These are phyloP conservation scores for Ardeotis arabs DNA, from an alignment of 2,113 vertebrate species.

Conservation along the genomic window DNA sequence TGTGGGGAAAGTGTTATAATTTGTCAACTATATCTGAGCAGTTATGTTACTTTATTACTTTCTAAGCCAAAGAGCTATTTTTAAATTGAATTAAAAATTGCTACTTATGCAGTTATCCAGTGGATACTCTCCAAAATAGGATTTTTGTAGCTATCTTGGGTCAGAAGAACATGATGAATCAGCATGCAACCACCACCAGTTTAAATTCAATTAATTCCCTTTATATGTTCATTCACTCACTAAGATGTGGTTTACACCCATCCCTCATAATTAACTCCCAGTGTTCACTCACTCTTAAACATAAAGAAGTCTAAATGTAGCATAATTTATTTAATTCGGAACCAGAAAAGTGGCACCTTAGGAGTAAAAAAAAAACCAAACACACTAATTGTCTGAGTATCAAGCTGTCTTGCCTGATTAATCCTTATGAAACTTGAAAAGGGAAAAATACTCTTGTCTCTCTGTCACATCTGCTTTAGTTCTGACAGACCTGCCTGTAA, in stretches of 20 bases:
- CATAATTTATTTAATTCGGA: background rate
- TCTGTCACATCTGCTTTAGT: background rate
- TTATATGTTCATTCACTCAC: background rate
- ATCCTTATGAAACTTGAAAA: background rate
- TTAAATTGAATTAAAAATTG: conserved; percentile 47
- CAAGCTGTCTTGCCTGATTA: background rate
- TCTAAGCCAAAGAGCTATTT: conserved; percentile 53
- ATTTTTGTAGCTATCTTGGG: conserved; percentile 43
- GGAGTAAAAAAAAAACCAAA: background rate
- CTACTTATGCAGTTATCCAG: conserved; percentile 29
- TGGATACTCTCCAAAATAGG: conserved; percentile 50
- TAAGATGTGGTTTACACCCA: background rate
- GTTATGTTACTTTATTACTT: conserved; percentile 35
- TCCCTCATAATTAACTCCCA: background rate
- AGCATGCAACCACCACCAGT: conserved; percentile 26
- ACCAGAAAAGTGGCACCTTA: background rate
- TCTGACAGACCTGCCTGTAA: background rate
- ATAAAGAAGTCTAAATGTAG: background rate
- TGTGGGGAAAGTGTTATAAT: conserved; percentile 17
- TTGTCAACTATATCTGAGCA: conserved; percentile 9
- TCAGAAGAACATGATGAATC: conserved; percentile 45
- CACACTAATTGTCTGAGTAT: background rate
- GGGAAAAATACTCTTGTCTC: background rate
- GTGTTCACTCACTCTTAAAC: background rate
- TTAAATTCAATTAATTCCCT: conserved; percentile 23